These are phyloP conservation scores for Entelurus aequoreus DNA, from an alignment of 2,113 vertebrate species.

Conservation along the genomic window DNA sequence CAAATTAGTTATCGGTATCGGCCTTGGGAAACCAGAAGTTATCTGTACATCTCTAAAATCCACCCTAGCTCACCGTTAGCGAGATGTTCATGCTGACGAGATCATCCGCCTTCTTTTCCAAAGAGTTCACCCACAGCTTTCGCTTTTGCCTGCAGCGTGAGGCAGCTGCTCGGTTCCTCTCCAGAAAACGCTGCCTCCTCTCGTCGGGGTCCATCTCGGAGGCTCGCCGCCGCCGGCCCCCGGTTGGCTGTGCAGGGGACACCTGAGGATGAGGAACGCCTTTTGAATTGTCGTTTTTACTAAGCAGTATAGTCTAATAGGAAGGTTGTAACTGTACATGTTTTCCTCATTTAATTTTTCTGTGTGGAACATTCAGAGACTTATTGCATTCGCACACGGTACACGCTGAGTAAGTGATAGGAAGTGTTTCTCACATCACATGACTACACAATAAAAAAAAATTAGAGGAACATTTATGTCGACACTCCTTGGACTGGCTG, in stretches of 20 bases:
- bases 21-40: too few species aligned
- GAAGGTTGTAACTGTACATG: too few species aligned
- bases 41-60: background rate
- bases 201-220: conserved; percentile 90
- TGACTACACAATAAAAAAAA: too few species aligned
- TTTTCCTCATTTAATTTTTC: too few species aligned
- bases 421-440: too few species aligned
- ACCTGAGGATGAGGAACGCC: conserved; percentile 66
- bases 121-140: conserved; percentile 90
- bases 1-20: too few species aligned
- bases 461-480: too few species aligned
- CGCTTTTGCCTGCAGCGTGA: conserved; percentile 92
- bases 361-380: too few species aligned
- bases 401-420: too few species aligned
- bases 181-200: conserved; percentile 87
- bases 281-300: background rate
- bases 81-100: conserved; percentile 87
- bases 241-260: conserved; percentile 88
- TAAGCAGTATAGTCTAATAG: background rate
- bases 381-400: too few species aligned
- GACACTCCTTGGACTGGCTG: too few species aligned
- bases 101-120: conserved; percentile 94
- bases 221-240: conserved; percentile 81
- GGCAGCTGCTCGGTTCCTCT: conserved; percentile 88
- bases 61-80: conserved; percentile 76